phyloP scores from a whole-genome alignment of 2,888 invertebrate genomes.

The Drosophila pegasa region DNA sequence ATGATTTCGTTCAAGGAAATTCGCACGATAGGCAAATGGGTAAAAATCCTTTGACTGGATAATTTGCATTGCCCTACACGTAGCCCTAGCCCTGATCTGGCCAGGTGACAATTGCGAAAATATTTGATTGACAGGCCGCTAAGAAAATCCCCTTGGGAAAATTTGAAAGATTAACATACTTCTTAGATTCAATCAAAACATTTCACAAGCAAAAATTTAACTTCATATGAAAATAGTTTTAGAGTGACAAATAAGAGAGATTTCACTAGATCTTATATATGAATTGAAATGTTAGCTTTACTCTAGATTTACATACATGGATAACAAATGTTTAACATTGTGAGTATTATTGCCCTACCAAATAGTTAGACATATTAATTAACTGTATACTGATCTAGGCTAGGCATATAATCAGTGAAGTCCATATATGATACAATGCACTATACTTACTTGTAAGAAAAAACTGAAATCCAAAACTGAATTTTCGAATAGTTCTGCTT shows the following conservation, averaged over 20 bases:
- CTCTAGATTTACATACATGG: too few species aligned
- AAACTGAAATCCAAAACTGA: too few species aligned
- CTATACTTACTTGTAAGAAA: too few species aligned
- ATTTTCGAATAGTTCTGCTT: too few species aligned
- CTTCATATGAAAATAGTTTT: background rate
- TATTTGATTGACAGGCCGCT: slow-evolving; percentile 37
- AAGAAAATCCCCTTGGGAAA: slow-evolving; percentile 23
- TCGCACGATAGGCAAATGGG: slow-evolving; percentile 48
- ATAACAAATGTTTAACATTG: too few species aligned
- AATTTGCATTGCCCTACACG: slow-evolving; percentile 42
- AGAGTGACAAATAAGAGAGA: background rate
- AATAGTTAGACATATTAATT: too few species aligned
- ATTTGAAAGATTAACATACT: slow-evolving; percentile 1
- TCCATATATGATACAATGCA: too few species aligned
- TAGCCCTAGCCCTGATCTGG: background rate
- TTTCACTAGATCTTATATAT: background rate
- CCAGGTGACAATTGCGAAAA: slow-evolving; percentile 16
- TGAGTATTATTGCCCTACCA: too few species aligned
- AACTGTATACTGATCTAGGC: too few species aligned
- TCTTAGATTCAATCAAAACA: background rate
- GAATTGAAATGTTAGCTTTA: too few species aligned
- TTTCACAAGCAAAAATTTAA: background rate
- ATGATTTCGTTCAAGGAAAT: slow-evolving; percentile 33
- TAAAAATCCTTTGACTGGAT: slow-evolving; percentile 14
- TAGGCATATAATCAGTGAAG: too few species aligned